Evolutionary conservation across 2,888 invertebrate species (phyloP), one percentile per base, ranked within the genome.

Genomic region (Synanthedon tipuliformis): DNA sequence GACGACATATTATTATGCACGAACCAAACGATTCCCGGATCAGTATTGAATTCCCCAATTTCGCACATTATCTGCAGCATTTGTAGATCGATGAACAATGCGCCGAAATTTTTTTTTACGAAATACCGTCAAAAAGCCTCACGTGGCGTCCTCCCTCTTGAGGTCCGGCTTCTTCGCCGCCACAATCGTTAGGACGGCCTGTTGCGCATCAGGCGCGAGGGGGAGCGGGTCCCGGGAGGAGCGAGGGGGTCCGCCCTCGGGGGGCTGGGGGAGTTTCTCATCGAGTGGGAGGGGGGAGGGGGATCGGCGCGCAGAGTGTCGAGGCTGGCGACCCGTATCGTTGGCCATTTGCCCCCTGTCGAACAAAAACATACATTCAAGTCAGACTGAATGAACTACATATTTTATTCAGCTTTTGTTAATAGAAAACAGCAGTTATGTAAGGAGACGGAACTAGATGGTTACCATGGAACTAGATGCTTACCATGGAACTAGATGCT

Each of bases 111-210:
- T 34, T 34, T 10, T 34, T 34, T 34, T 34, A 34, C 34, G 34
- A 34, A 34, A 34, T 34, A 34, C 34, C 34, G 10, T 34, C 34
- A 34, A 7, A 34, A 34, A 10, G 15, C 15, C 45, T 45, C 45
- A 45, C 45, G 45, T 45, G 45, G 45, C 11, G 45, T 15, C 45
- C 10, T 49, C 49, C 5, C 23, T 23, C 49, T 23, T 49, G 49
- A 56, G 8, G 52, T 63, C 60, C 15, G 65, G 57, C 51, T 64
- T 68, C 55, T 69, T 67, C 3, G 83, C 79, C 1, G 83, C 80
- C 12, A 85, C 81, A 13, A 86, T 86, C 54, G 86, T 86, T 57
- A 86, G 76, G 71, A 86, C 10, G 86, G 86, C 0, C 86, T 65
- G 3, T 80, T 81, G 45, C 79, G 64, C 84, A 86, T 83, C 7